phyloP scores from a whole-genome alignment of 2,888 invertebrate genomes.

The Psylliodes chrysocephalus region DNA sequence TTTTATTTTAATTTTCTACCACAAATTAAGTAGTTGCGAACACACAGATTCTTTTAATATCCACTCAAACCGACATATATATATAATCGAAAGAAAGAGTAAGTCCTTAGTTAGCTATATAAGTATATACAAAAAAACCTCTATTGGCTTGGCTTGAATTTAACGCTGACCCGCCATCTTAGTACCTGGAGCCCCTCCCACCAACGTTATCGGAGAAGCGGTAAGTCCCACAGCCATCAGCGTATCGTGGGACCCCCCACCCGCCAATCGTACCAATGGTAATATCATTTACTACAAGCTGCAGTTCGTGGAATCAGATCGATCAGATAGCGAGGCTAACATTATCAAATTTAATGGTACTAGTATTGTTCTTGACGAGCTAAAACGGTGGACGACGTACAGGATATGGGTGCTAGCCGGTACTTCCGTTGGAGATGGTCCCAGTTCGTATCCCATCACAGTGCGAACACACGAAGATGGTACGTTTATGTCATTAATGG shows the following conservation, averaged over 20 bases:
- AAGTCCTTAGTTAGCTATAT: constrained; percentile 35
- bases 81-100: constrained; percentile 35
- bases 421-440: constrained; percentile 96
- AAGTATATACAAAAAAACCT: too few relatives aligned
- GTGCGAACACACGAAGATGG: constrained; percentile 98
- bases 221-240: constrained; percentile 89
- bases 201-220: constrained; percentile 90
- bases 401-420: constrained; percentile 96
- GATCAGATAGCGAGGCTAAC: constrained; percentile 85
- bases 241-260: constrained; percentile 93
- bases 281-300: constrained; percentile 95
- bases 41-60: constrained; percentile 53
- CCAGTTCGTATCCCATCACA: constrained; percentile 89
- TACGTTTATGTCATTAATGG: constrained; percentile 72
- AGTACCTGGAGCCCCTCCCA: constrained; percentile 98
- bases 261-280: constrained; percentile 90
- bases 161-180: constrained; percentile 56
- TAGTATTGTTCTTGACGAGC: constrained; percentile 84
- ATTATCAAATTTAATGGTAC: constrained; percentile 84
- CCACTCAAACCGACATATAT: constrained; percentile 48
- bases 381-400: constrained; percentile 96
- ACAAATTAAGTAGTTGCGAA: constrained; percentile 22
- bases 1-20: constrained; percentile 22
- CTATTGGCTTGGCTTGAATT: constrained; percentile 21
- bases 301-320: constrained; percentile 85